phyloP scores from a whole-genome alignment of 2,888 invertebrate species.

The Nomada goodeniana region DNA sequence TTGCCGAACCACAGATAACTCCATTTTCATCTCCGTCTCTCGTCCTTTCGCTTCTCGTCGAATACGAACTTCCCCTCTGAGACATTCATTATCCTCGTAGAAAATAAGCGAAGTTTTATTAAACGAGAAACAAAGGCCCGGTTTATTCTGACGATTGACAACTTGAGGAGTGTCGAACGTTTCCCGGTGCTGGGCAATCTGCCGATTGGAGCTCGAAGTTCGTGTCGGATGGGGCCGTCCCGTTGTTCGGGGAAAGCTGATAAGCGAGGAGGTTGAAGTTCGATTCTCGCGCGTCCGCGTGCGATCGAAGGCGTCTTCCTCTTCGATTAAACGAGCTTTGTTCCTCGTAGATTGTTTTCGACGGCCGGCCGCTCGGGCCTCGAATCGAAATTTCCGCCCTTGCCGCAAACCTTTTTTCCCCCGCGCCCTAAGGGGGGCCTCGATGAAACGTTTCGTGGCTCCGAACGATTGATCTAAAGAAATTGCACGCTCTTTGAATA shows the following conservation, averaged over 20 bases:
- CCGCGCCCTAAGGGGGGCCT: too few species aligned
- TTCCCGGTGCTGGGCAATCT: slow-evolving; percentile 30
- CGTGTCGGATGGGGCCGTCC: not conserved
- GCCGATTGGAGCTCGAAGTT: slow-evolving; percentile 35
- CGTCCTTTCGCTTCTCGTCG: not conserved
- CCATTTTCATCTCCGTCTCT: slow-evolving; percentile 16
- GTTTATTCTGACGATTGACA: not conserved
- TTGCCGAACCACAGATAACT: slow-evolving; percentile 18
- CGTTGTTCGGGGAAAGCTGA: slow-evolving; percentile 6
- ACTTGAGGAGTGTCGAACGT: slow-evolving; percentile 10
- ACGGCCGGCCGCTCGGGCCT: too few species aligned
- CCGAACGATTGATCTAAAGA: too few species aligned
- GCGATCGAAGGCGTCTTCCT: slow-evolving; percentile 16
- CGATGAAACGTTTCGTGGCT: too few species aligned
- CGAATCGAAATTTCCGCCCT: too few species aligned
- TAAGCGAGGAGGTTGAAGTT: slow-evolving; percentile 15
- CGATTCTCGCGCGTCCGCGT: slow-evolving; percentile 7
- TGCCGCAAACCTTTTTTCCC: too few species aligned
- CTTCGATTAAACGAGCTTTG: slow-evolving; percentile 4
- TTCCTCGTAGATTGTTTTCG: not conserved
- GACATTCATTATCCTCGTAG: too few species aligned
- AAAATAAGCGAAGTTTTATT: not conserved
- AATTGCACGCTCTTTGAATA: too few species aligned
- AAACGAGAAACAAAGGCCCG: not conserved
- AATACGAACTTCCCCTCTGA: too few species aligned